Evolutionary conservation across 2,797 vertebrate genomes (phyloP).

Genomic region (Bradypodion pumilum): DNA sequence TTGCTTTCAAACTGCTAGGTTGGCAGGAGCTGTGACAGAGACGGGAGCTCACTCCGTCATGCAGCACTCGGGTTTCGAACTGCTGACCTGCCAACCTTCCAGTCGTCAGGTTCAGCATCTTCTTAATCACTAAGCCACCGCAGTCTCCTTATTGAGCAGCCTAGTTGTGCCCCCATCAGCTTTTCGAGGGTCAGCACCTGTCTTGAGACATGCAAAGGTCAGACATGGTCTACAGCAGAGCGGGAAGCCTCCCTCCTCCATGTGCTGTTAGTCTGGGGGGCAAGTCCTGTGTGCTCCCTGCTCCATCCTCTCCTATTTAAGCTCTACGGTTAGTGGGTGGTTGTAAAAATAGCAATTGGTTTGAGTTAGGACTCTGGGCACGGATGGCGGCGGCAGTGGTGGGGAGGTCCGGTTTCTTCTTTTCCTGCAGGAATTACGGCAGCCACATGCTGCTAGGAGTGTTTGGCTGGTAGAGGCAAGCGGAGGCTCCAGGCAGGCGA

Average conservation of each 20-base stretch:
- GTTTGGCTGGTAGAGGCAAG: slow-evolving; percentile 89
- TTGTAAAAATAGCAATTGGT: slow-evolving; percentile 81
- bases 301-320: slow-evolving; percentile 4
- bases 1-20: no score
- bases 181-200: not conserved
- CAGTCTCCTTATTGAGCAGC: no score
- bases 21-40: no score
- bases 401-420: slow-evolving; percentile 78
- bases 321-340: slow-evolving; percentile 52
- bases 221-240: not conserved
- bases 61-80: no score
- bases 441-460: slow-evolving; percentile 91
- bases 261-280: not conserved
- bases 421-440: slow-evolving; percentile 85
- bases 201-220: not conserved
- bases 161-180: no score
- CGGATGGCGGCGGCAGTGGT: slow-evolving; percentile 40
- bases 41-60: no score
- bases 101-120: no score
- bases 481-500: slow-evolving; percentile 95
- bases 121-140: no score
- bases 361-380: slow-evolving; percentile 70
- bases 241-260: not conserved
- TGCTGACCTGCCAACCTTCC: no score
- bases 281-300: not conserved